These are phyloP conservation scores for Cydia fagiglandana DNA, from an alignment of 1,140 invertebrate species.

Conservation along the genomic window DNA sequence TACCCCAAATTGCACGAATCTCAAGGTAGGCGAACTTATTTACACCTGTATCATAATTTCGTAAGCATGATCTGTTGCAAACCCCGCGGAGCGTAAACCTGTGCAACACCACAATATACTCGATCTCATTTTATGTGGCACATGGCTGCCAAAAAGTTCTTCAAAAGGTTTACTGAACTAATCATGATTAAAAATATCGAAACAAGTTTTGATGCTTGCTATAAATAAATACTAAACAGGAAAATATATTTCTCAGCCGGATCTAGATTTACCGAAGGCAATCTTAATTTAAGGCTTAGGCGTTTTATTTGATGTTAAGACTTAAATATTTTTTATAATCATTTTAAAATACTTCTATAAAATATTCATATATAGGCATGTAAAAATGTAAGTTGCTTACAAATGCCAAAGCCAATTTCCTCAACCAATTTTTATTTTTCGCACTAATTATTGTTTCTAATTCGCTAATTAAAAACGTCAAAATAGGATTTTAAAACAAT, in stretches of 20 bases:
- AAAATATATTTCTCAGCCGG: neutral
- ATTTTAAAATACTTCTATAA: too few species aligned
- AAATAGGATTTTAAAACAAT: too few species aligned
- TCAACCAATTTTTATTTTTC: too few species aligned
- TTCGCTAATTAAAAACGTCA: too few species aligned
- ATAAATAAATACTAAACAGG: conserved; percentile 1
- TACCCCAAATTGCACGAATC: conserved; percentile 21
- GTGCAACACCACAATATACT: conserved; percentile 7
- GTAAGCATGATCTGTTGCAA: conserved; percentile 29
- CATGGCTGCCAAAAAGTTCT: neutral
- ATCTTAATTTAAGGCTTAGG: too few species aligned
- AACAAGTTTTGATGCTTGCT: neutral
- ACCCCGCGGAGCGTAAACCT: conserved; percentile 23
- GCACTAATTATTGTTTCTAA: too few species aligned
- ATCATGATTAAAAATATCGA: neutral
- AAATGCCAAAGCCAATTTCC: too few species aligned
- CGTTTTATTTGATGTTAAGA: too few species aligned
- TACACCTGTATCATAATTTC: conserved; percentile 29
- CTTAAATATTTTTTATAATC: too few species aligned
- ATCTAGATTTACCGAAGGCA: too few species aligned
- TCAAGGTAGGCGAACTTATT: conserved; percentile 24
- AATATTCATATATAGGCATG: too few species aligned
- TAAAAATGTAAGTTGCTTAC: too few species aligned
- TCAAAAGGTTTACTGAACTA: neutral
- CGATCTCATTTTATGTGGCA: neutral